Evolutionary conservation across 2,888 invertebrate genomes (phyloP).

Genomic region (Pardosa pseudoannulata): DNA sequence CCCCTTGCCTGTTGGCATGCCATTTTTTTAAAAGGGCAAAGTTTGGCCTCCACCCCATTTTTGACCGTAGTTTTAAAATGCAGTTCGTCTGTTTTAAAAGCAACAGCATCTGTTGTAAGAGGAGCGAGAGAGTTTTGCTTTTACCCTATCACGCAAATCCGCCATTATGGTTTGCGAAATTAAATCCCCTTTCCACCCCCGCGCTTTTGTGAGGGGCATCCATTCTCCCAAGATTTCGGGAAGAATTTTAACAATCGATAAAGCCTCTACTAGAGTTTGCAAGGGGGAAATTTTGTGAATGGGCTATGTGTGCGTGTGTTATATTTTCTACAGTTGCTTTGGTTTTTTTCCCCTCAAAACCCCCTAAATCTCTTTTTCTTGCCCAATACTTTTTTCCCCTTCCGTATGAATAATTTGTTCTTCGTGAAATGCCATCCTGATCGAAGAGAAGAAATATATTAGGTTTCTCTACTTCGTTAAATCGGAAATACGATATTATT

Average conservation of each 20-base stretch:
- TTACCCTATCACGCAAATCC: background rate
- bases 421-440: no score
- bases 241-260: constrained; percentile 7
- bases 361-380: no score
- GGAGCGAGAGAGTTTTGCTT: background rate
- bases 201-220: background rate
- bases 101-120: background rate
- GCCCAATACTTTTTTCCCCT: no score
- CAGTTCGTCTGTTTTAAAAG: background rate
- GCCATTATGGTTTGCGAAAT: background rate
- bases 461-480: no score
- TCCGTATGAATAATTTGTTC: no score
- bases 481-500: no score
- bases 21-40: background rate
- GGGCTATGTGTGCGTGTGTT: no score
- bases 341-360: no score
- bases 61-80: background rate
- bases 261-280: background rate
- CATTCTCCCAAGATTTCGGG: background rate
- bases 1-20: background rate
- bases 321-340: no score
- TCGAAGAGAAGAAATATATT: no score
- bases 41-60: no score
- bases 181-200: background rate
- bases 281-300: no score